A percentile compares a stretch with the other conserved stretches of the same genome.
Evolutionary conservation across 1,140 invertebrate species (phyloP).

Genomic region (Lysiphlebus fabarum): DNA sequence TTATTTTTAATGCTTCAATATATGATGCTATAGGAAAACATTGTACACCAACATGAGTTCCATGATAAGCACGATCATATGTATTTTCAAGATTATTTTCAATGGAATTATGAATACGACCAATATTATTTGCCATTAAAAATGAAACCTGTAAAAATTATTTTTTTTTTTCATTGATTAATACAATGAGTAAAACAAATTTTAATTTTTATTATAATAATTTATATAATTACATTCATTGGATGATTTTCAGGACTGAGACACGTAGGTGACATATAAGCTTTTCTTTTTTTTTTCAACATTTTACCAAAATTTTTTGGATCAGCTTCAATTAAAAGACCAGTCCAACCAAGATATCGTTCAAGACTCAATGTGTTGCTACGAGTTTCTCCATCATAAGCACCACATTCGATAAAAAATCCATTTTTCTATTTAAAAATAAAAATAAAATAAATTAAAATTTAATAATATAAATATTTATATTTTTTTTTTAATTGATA

Average conservation of each 20-base stretch:
- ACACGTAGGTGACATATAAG: slow-evolving; percentile 51
- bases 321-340: slow-evolving; percentile 58
- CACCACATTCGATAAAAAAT: slow-evolving; percentile 58
- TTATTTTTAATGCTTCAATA: slow-evolving; percentile 49
- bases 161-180: too few species aligned
- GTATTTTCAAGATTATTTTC: slow-evolving; percentile 21
- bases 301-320: slow-evolving; percentile 54
- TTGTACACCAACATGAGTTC: slow-evolving; percentile 46
- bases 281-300: slow-evolving; percentile 47
- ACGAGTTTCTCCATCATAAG: slow-evolving; percentile 55
- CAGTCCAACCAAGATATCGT: slow-evolving; percentile 48
- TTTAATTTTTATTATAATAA: background rate
- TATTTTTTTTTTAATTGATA: slow-evolving; percentile 7
- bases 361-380: slow-evolving; percentile 58
- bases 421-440: slow-evolving; percentile 47
- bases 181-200: too few species aligned
- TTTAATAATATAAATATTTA: slow-evolving; percentile 10
- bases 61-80: slow-evolving; percentile 33
- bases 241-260: slow-evolving; percentile 49
- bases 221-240: slow-evolving; percentile 39
- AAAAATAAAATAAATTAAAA: slow-evolving; percentile 7
- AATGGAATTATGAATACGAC: slow-evolving; percentile 31
- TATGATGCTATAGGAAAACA: slow-evolving; percentile 58
- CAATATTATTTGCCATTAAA: slow-evolving; percentile 39
- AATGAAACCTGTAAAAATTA: slow-evolving; percentile 34